These are phyloP conservation scores for Gopherus evgoodei DNA, from an alignment of 2,113 vertebrate species.

Conservation along the genomic window DNA sequence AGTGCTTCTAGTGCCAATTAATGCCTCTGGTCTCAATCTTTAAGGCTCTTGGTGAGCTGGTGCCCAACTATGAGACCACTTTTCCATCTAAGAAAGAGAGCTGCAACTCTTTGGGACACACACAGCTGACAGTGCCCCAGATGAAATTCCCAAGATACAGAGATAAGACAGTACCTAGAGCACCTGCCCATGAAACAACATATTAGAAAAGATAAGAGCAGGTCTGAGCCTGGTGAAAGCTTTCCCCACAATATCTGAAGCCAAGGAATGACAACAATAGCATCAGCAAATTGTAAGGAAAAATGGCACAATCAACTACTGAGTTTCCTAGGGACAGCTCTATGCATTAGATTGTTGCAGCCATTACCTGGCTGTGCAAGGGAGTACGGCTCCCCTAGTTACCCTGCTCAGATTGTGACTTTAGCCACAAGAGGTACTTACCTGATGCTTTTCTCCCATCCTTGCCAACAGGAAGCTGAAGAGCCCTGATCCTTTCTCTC, in stretches of 20 bases:
- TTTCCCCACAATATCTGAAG: neutral
- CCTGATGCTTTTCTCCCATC: neutral
- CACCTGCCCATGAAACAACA: neutral
- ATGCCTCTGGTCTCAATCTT: neutral
- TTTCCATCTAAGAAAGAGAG: neutral
- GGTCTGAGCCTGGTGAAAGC: neutral
- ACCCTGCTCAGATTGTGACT: neutral
- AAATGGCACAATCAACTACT: too few species aligned
- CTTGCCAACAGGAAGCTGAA: neutral
- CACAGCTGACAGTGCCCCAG: accelerated
- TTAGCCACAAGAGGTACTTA: neutral
- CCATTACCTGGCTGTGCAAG: neutral
- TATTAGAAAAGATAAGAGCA: too few species aligned
- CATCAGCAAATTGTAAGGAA: neutral
- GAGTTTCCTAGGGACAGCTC: neutral
- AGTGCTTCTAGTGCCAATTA: neutral
- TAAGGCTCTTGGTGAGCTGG: too few species aligned
- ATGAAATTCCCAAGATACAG: neutral
- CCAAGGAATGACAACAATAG: too few species aligned
- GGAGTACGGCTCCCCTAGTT: neutral
- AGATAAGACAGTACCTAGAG: neutral
- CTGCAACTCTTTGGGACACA: neutral
- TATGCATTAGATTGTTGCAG: neutral
- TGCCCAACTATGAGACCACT: too few species aligned
- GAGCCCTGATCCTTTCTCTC: neutral